These are phyloP conservation scores for Zaprionus nigranus DNA, from an alignment of 1,140 invertebrate genomes.

Conservation along the genomic window DNA sequence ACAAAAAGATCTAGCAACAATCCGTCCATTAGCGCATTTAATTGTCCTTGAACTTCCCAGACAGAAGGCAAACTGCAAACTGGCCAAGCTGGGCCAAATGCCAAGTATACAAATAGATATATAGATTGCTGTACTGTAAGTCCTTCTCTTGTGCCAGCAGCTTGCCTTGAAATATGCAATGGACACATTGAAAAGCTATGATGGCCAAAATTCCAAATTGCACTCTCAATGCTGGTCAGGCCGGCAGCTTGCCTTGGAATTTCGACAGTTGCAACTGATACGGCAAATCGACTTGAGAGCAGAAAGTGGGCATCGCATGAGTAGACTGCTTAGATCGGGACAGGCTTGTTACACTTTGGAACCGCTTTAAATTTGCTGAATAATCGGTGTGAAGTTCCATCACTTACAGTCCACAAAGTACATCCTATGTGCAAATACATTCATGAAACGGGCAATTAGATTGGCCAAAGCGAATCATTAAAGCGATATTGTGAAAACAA, in stretches of 20 bases:
- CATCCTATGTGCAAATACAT: not conserved
- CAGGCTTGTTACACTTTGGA: not conserved
- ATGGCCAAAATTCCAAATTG: constrained; percentile 24
- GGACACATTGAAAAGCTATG: constrained; percentile 42
- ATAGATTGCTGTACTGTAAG: not conserved
- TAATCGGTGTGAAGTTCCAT: not conserved
- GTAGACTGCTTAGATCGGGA: not conserved
- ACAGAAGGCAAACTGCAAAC: constrained; percentile 10
- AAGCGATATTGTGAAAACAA: not conserved
- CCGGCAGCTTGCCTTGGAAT: constrained; percentile 14
- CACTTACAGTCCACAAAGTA: not conserved
- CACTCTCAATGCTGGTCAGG: not conserved
- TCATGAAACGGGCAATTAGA: not conserved
- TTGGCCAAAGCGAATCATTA: not conserved
- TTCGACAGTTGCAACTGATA: constrained; percentile 35
- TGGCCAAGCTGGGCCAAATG: constrained; percentile 24
- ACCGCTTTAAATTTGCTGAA: constrained; percentile 13
- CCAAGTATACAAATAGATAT: constrained; percentile 23
- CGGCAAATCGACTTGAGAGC: constrained; percentile 30
- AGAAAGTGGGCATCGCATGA: not conserved
- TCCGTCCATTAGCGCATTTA: constrained; percentile 29
- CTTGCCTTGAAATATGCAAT: constrained; percentile 39
- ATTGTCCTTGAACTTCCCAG: constrained; percentile 51
- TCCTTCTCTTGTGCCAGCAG: not conserved
- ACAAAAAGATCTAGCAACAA: constrained; percentile 21